Evolutionary conservation across 2,113 vertebrate species (phyloP), one percentile per base, ranked within the genome.

Genomic region (Lucifuga dentata): DNA sequence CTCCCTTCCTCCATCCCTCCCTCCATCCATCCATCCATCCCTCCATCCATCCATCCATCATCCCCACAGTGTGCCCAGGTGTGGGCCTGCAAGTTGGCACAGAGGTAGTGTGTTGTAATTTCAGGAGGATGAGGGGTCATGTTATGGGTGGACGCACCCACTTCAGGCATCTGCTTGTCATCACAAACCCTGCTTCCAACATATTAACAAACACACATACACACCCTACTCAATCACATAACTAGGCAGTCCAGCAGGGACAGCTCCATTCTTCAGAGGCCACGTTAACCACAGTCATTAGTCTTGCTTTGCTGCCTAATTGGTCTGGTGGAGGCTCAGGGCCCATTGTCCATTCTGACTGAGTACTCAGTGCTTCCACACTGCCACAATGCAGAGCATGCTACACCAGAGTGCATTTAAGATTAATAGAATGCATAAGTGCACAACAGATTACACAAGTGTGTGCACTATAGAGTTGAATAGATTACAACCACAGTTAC

Each of bases 281-380:
- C 56, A 66, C 80, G 80, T 84, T 86, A 90, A 86, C 85, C 79
- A 81, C 53, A 45, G 77, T 76, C 79, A 90, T 90, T 91, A 89
- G 87, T 90, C 87, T 89, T 85, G 87, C 85, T 89, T 88, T 89
- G 87, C 75, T 81, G 82, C 82, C 85, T 90, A 90, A 89, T 91
- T 91, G 89, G 87, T 84, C 83, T 69, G 78, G 78, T 58, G 46
- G 83, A 85, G 79, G 80, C 74, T 60, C 52, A 32, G 59, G 20
- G 78, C 69, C 81, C 40, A 62, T 59, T 82, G 85, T 85, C 88
- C 86, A 78, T 58, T 61, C 84, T 84, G 80, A 84, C 81, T 61
- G 68, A 88, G 78, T 62, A 33, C 60, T 53, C 40, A 20, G 43
- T 44, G 53, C 52, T 64, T 24, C 17, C 59, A 57, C 67, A 43